Percentiles rank a stretch among this genome's conserved stretches.
phyloP scores from a whole-genome alignment of 2,888 invertebrate species.

The Drosophila koepferae region DNA sequence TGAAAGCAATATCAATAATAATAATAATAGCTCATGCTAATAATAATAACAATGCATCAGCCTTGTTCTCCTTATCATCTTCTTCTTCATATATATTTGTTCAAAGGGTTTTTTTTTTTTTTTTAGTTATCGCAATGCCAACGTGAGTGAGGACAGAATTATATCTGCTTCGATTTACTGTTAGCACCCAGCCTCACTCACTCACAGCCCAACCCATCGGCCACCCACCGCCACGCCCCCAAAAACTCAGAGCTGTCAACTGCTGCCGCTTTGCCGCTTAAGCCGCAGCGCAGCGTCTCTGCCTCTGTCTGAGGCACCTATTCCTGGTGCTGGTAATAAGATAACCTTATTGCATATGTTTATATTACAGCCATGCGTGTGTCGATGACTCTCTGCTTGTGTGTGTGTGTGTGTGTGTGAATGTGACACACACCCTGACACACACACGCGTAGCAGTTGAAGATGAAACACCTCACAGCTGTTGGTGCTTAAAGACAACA shows the following conservation, averaged over 20 bases:
- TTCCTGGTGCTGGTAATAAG: constrained; percentile 66
- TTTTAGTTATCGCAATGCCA: constrained; percentile 7
- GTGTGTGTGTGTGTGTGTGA: not conserved
- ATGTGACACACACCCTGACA: constrained; percentile 12
- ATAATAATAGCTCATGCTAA: not conserved
- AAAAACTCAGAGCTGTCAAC: constrained; percentile 39
- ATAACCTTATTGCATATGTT: constrained; percentile 80
- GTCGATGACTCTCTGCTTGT: constrained; percentile 1
- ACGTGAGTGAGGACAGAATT: constrained; percentile 23
- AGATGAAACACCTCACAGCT: constrained; percentile 56
- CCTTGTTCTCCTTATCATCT: too few relatives aligned
- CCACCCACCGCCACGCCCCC: not conserved
- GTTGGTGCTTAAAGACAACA: constrained; percentile 57
- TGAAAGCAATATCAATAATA: not conserved
- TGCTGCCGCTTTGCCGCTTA: constrained; percentile 20
- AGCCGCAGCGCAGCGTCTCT: not conserved
- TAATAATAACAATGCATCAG: not conserved
- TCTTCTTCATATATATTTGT: not conserved
- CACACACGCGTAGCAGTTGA: constrained; percentile 28
- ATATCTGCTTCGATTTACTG: constrained; percentile 59
- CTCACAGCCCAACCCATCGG: not conserved
- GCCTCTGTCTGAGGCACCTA: constrained; percentile 13
- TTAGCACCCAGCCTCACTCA: constrained; percentile 24
- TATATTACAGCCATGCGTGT: constrained; percentile 65
- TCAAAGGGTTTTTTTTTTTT: constrained; percentile 3